Percentiles rank a stretch among this genome's conserved stretches.
These are phyloP conservation scores for Garrulus glandarius DNA, from an alignment of 2,797 vertebrate species.

Conservation along the genomic window DNA sequence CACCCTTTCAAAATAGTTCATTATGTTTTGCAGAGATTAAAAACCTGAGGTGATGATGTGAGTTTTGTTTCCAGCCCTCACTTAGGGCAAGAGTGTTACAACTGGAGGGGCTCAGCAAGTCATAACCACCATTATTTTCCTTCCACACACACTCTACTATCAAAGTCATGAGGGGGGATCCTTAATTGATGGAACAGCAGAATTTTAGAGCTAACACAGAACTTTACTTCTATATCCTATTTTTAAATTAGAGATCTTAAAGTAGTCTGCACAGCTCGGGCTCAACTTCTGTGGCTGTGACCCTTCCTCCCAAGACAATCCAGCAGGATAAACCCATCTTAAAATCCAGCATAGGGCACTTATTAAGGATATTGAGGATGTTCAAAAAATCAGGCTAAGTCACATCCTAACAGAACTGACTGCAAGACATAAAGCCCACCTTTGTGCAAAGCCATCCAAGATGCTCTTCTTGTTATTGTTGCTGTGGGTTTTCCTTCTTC, in stretches of 20 bases:
- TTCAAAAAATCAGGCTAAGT: neutral
- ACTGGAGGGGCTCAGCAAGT: neutral
- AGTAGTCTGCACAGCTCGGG: neutral
- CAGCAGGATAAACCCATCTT: neutral
- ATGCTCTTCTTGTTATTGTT: neutral
- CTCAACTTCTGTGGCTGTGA: neutral
- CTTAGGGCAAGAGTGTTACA: neutral
- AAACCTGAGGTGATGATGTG: neutral
- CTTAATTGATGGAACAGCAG: neutral
- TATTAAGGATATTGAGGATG: neutral
- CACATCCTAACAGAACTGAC: neutral
- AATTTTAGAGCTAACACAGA: neutral
- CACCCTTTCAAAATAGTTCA: slow-evolving; percentile 29
- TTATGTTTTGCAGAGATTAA: slow-evolving; percentile 10
- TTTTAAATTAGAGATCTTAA: neutral
- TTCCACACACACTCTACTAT: neutral
- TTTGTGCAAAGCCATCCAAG: neutral
- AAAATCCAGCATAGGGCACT: neutral
- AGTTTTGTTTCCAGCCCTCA: neutral
- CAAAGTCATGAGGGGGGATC: neutral
- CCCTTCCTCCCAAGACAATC: neutral
- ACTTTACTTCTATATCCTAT: neutral
- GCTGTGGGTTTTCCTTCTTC: neutral
- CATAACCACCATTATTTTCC: neutral
- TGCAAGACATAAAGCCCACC: neutral